These are phyloP conservation scores for Acleris sparsana DNA, from an alignment of 2,888 invertebrate species.

Conservation along the genomic window DNA sequence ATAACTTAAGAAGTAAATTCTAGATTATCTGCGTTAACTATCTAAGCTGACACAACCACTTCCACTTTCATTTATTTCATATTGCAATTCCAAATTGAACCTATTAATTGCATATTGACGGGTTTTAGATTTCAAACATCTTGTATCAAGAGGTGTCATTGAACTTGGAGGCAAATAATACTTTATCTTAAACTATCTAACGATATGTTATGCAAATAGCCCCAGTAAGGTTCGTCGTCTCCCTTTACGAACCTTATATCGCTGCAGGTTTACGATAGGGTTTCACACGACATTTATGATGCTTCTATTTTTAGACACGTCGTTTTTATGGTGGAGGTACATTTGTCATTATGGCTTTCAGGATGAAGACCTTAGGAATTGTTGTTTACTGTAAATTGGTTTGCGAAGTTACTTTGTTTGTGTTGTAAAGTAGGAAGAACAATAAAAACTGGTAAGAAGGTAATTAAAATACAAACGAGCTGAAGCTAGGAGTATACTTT, in stretches of 20 bases:
- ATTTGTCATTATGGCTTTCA: background rate
- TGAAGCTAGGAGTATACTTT: too few species aligned
- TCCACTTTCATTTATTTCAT: too few species aligned
- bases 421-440: too few species aligned
- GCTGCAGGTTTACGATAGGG: conserved; percentile 20
- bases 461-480: too few species aligned
- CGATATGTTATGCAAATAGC: conserved; percentile 22
- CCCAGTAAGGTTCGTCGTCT: conserved; percentile 24
- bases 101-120: too few species aligned
- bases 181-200: conserved; percentile 9
- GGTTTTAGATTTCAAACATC: background rate
- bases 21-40: too few species aligned
- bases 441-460: too few species aligned
- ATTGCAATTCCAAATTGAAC: background rate
- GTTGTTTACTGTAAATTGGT: too few species aligned
- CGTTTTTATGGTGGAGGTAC: background rate
- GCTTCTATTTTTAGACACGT: conserved; percentile 14
- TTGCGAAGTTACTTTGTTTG: too few species aligned
- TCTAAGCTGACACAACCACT: too few species aligned
- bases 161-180: conserved; percentile 19
- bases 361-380: background rate
- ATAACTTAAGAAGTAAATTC: too few species aligned
- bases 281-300: conserved; percentile 16
- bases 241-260: conserved; percentile 22
- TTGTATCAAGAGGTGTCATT: conserved; percentile 3